Evolutionary conservation across 2,888 invertebrate genomes (phyloP).

Genomic region (Augiades crinisus): DNA sequence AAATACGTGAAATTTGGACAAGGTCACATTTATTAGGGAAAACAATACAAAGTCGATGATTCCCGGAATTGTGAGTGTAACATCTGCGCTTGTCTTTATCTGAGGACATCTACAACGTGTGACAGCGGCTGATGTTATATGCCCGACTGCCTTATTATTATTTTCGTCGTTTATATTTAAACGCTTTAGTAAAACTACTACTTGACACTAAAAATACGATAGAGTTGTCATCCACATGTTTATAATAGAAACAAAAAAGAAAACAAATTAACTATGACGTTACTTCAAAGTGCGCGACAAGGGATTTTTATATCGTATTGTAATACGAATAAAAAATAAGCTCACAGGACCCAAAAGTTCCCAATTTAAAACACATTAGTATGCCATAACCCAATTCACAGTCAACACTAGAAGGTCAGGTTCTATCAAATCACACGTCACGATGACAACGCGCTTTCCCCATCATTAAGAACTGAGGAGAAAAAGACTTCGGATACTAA

Average conservation of each 20-base stretch:
- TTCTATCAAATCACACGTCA: conserved; percentile 64
- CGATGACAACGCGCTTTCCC: conserved; percentile 67
- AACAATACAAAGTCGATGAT: conserved; percentile 52
- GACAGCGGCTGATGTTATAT: conserved; percentile 36
- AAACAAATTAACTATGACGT: background rate
- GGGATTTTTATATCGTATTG: background rate
- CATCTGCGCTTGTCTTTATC: conserved; percentile 71
- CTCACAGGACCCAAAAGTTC: conserved; percentile 40
- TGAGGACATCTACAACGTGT: conserved; percentile 52
- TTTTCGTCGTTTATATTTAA: conserved; percentile 26
- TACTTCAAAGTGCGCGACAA: background rate
- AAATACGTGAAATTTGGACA: conserved; percentile 37
- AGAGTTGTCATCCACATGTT: conserved; percentile 20
- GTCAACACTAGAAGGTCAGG: conserved; percentile 67
- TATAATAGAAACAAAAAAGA: background rate
- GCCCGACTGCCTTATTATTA: conserved; percentile 32
- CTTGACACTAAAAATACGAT: conserved; percentile 19
- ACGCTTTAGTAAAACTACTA: conserved; percentile 20
- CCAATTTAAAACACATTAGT: conserved; percentile 67
- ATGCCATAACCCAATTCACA: conserved; percentile 59
- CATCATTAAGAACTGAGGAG: conserved; percentile 67
- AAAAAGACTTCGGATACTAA: conserved; percentile 68
- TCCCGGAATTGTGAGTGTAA: conserved; percentile 48
- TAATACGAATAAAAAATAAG: conserved; percentile 32
- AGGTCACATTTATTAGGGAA: conserved; percentile 49